Evolutionary conservation across 2,888 invertebrate species (phyloP), one percentile per base, ranked within the genome.

Genomic region (Hirtodrosophila confusa): DNA sequence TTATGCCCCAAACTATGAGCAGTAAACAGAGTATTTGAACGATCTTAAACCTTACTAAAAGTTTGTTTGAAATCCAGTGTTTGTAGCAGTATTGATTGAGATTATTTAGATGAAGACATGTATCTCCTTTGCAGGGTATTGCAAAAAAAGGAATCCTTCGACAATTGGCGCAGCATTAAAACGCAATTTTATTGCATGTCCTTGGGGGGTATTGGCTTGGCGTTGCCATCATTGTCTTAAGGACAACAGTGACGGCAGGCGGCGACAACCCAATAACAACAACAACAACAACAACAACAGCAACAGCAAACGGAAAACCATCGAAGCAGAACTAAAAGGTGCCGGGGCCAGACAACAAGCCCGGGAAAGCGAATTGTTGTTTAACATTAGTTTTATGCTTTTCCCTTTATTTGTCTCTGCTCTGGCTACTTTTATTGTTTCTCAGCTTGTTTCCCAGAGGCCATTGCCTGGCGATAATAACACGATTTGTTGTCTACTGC

Each of bases 101-200:
- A 31, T 31, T 31, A 6, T 7, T 6, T 6, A 31, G 9, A 8
- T 3, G 9, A 31, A 31, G 27, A 27, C 4, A 27, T 27, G 4
- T 27, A 29, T 41, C 35, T 41, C 56, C 35, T 40, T 17, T 4
- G 41, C n/a, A 41, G 45, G 40, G 60, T 57, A 68, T 50, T 7
- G 54, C 43, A 64, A 57, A 68, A 50, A 3, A 40, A 3, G 48
- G 63, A 55, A 73, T 63, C 54, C 55, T 57, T 65, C 65, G 67
- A 35, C 67, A 65, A 61, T 69, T 83, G 63, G 58, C 66, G 67
- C 69, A 71, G 85, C 85, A 85, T 76, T 80, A 80, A 85, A 78
- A 82, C 82, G 79, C 79, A 85, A 78, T 85, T 85, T 80, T 84
- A 80, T 84, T 78, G 85, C 80, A 80, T 74, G 75, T 76, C 85